phyloP scores from a whole-genome alignment of 2,797 vertebrate species.

The Sebastes paucispinis region DNA sequence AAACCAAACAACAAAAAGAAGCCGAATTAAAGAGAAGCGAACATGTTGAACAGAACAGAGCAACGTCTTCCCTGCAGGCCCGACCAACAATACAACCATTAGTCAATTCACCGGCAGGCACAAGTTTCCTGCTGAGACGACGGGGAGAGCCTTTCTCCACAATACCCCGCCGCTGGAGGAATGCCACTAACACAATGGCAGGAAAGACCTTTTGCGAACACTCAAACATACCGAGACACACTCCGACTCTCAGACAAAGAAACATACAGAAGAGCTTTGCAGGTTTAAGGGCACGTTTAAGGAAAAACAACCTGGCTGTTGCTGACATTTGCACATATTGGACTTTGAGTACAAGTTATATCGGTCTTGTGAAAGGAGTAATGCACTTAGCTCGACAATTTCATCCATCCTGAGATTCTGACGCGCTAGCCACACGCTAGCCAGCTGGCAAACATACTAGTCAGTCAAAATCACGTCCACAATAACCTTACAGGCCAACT shows the following conservation, averaged over 20 bases:
- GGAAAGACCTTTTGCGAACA: constrained; percentile 50
- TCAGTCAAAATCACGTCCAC: neutral
- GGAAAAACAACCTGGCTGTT: constrained; percentile 22
- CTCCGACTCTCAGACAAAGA: constrained; percentile 12
- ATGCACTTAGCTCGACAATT: neutral
- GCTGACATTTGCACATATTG: constrained; percentile 25
- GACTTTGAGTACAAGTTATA: neutral
- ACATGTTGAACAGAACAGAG: neutral
- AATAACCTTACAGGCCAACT: neutral
- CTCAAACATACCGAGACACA: constrained; percentile 3
- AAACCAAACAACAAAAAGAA: neutral
- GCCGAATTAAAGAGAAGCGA: neutral
- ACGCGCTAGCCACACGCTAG: neutral
- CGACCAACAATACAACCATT: constrained; percentile 57
- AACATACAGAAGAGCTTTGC: neutral
- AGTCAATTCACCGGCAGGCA: constrained; percentile 40
- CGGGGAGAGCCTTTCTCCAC: constrained; percentile 26
- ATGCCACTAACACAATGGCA: constrained; percentile 64
- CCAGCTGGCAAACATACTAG: neutral
- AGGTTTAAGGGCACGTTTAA: constrained; percentile 34
- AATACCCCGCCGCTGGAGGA: constrained; percentile 44
- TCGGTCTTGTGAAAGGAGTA: neutral
- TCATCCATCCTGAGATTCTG: too few species aligned
- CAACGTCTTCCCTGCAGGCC: neutral
- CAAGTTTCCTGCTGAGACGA: constrained; percentile 59